These are phyloP conservation scores for Spilosoma lubricipeda DNA, from an alignment of 2,888 invertebrate genomes.

Conservation along the genomic window DNA sequence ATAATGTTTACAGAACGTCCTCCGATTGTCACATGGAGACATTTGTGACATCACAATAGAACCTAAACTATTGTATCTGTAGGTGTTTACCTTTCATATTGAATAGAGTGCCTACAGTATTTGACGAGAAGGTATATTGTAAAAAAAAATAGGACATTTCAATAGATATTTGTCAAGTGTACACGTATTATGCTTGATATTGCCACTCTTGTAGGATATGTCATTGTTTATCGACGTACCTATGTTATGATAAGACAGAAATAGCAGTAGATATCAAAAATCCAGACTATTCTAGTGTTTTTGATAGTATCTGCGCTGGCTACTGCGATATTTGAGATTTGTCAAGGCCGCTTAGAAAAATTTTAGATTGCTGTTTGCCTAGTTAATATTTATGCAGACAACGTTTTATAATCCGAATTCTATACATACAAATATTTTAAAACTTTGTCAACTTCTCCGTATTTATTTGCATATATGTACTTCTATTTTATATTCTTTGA, in stretches of 20 bases:
- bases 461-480: too few relatives aligned
- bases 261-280: not conserved
- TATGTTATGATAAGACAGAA: conserved; percentile 8
- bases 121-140: not conserved
- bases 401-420: not conserved
- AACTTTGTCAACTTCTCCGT: too few relatives aligned
- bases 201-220: not conserved
- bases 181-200: not conserved
- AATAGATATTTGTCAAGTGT: not conserved
- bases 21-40: conserved; percentile 4
- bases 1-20: conserved; percentile 6
- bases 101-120: conserved; percentile 9
- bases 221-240: conserved; percentile 10
- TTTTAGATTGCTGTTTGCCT: not conserved
- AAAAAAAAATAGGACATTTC: not conserved
- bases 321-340: not conserved
- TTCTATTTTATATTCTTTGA: too few relatives aligned
- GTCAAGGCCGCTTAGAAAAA: not conserved
- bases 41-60: conserved; percentile 20
- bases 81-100: conserved; percentile 10
- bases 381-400: not conserved
- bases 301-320: not conserved
- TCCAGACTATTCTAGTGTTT: not conserved
- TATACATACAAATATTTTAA: too few relatives aligned
- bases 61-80: conserved; percentile 9